Evolutionary conservation across 37 sponge, comb jelly and placozoan genomes (phyloP).

Genomic region (Halichondria panicea): DNA sequence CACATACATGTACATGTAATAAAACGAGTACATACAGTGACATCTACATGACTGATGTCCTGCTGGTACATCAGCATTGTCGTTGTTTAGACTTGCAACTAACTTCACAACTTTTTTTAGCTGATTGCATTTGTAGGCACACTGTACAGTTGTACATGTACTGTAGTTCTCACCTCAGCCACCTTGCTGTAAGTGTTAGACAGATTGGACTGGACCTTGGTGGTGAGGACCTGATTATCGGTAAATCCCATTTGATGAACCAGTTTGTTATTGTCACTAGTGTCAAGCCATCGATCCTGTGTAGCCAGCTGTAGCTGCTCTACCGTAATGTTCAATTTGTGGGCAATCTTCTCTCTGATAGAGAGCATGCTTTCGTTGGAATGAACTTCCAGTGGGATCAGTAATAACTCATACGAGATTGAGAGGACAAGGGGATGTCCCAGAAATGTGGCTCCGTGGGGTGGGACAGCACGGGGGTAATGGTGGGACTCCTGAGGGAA

Average conservation of each 20-base stretch:
- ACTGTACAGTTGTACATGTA: too few relatives aligned
- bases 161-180: not conserved
- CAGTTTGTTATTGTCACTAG: slow-evolving; percentile 59
- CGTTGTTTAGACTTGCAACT: too few relatives aligned
- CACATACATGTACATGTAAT: not conserved
- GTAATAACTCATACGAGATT: too few relatives aligned
- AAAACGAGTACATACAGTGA: not conserved
- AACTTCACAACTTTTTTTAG: too few relatives aligned
- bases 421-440: slow-evolving; percentile 71
- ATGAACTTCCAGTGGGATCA: slow-evolving; percentile 72
- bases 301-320: slow-evolving; percentile 65
- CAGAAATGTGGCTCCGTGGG: slow-evolving; percentile 83
- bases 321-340: slow-evolving; percentile 30
- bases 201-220: slow-evolving; percentile 29
- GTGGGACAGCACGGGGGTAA: slow-evolving; percentile 58
- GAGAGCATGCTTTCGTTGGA: slow-evolving; percentile 80
- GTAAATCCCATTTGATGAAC: slow-evolving; percentile 73
- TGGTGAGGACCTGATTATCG: slow-evolving; percentile 62
- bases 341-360: slow-evolving; percentile 64
- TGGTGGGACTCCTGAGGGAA: slow-evolving; percentile 49
- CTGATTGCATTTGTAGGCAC: too few relatives aligned
- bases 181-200: slow-evolving; percentile 12
- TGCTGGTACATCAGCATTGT: too few relatives aligned
- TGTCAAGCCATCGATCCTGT: slow-evolving; percentile 60
- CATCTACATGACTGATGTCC: too few relatives aligned